These are phyloP conservation scores for Prionailurus viverrinus DNA, from an alignment of 2,113 vertebrate genomes.

Conservation along the genomic window DNA sequence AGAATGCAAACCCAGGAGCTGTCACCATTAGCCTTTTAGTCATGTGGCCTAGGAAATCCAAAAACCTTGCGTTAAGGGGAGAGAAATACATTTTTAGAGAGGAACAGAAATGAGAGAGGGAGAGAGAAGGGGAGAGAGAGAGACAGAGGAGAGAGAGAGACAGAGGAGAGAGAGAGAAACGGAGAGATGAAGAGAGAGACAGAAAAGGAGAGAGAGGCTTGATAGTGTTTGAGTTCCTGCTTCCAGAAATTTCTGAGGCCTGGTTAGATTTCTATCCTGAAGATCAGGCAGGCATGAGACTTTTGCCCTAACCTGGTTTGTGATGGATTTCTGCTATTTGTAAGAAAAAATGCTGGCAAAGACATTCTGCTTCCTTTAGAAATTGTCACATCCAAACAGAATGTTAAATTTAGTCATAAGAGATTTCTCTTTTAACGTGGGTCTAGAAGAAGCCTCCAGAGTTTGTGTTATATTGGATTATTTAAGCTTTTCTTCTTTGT, in stretches of 20 bases:
- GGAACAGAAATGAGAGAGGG: not conserved
- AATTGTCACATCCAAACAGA: not conserved
- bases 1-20: not conserved
- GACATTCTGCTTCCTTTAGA: conserved; percentile 13
- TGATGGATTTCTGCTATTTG: not conserved
- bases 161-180: not conserved
- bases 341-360: conserved; percentile 13
- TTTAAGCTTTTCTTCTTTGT: not conserved
- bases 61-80: not conserved
- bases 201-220: not conserved
- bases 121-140: not conserved
- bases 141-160: not conserved
- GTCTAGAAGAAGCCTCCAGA: not conserved
- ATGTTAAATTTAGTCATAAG: conserved; percentile 46
- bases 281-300: not conserved
- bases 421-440: not conserved
- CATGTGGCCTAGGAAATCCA: not conserved
- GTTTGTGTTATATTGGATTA: not conserved
- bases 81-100: not conserved
- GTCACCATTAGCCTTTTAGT: not conserved
- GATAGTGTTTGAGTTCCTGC: not conserved
- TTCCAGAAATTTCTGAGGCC: not conserved
- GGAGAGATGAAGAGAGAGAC: not conserved
- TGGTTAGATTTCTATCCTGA: not conserved
- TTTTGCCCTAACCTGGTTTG: not conserved